Base-by-base conservation (phyloP, 1,140 invertebrate species). In the Lepidurus arcticus region DNA sequence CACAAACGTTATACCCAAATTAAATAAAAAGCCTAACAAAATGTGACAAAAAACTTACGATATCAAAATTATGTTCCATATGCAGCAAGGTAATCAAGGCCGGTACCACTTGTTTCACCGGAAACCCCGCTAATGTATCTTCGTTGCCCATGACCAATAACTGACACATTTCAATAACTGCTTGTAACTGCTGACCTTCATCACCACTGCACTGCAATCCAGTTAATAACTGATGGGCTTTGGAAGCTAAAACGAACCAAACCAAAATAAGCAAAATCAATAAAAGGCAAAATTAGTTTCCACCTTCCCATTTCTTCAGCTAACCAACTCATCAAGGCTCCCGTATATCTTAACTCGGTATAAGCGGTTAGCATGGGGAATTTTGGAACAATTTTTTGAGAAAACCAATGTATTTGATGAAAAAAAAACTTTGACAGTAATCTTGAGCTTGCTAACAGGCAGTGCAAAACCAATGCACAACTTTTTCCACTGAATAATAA, bases 81-180 rank as follows among this genome's bases (percentile, higher is more conserved):
- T 92, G 91, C 2, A 97, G 88, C 44, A 97, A 85, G 82, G 89
- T 92, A 73, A 96, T 94, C 3, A 99, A 89, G 3, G 95, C 95
- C 11, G 97, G 96, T 13, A 99, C 96, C 13, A 98, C 96, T 86
- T 98, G 96, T 82, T 98, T 96, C 0, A 99, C 94, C 0, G 97
- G 97, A 85, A 99, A 98, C 26, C 97, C 97, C 42, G 96, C 95
- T 11, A 99, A 87, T 1, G 96, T 99, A 83, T 99, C 98, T 87
- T 99, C 98, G 85, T 99, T 99, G 76, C 98, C 97, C 96, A 99
- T 98, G 1, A 99, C 96, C 44, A 99, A 87, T 84, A 99, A 91
- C 87, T 99, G 95, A 83, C 97, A 98, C 95, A 99, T 98, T 86
- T 99, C 97, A 79, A 98, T 98, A 6, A 96, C 96, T 3, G 97